Conservation (phyloP, 2,797 vertebrate species). For the Champsocephalus gunnari region DNA sequence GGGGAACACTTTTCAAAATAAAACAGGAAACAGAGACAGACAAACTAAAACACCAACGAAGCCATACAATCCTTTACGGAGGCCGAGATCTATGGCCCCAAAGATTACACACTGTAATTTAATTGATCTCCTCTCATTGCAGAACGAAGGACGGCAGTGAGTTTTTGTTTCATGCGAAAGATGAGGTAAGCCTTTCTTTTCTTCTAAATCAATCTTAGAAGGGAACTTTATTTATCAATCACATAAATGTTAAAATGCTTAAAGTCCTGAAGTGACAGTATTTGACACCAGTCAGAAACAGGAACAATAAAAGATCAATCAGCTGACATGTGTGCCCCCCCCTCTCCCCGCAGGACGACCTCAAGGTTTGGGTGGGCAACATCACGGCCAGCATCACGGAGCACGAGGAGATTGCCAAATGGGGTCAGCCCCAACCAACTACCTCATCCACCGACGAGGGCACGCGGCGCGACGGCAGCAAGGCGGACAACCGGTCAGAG, state of each 20-base stretch:
- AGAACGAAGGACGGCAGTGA: slow-evolving; percentile 94
- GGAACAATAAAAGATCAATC: not conserved
- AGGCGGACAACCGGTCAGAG: slow-evolving; percentile 84
- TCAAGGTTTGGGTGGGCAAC: slow-evolving; percentile 89
- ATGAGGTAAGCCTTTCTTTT: slow-evolving; percentile 87
- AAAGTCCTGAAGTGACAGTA: not conserved
- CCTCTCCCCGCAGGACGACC: slow-evolving; percentile 86
- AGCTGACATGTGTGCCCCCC: not conserved
- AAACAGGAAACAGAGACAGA: too few species aligned
- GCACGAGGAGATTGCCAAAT: slow-evolving; percentile 91
- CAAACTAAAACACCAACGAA: too few species aligned
- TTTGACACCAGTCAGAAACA: not conserved
- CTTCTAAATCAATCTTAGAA: not conserved
- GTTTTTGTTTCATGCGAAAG: slow-evolving; percentile 95
- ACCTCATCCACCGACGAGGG: slow-evolving; percentile 95
- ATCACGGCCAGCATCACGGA: slow-evolving; percentile 87
- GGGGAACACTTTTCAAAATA: too few species aligned
- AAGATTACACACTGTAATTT: not conserved
- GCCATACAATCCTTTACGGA: too few species aligned
- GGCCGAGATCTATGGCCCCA: too few species aligned
- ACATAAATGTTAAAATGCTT: not conserved
- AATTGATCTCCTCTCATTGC: slow-evolving; percentile 50
- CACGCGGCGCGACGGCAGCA: slow-evolving; percentile 84
- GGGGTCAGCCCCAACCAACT: slow-evolving; percentile 90
- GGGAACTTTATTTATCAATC: not conserved